Evolutionary conservation across 2,888 invertebrate species (phyloP), one percentile per base, ranked within the genome.

Genomic region (Acronicta alni): DNA sequence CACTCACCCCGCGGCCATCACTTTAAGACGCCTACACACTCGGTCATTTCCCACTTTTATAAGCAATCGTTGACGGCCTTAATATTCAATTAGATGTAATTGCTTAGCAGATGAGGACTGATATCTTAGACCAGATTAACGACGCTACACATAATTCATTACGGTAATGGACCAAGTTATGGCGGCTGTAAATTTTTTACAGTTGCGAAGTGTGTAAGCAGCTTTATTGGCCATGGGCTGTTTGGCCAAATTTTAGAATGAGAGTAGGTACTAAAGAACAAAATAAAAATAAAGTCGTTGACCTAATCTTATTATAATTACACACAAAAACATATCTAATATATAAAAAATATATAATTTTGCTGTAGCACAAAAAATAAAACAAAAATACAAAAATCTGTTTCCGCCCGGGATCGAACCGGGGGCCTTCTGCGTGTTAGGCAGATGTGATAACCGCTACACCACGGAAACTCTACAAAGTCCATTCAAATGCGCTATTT

Each of bases 391-490:
- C 12, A 77, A 82, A 77, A 46, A 8, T 78, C 80, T 96, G 96
- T 96, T 97, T 96, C 95, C 96, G 96, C 96, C 96, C 96, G 96
- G 96, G 96, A 96, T 97, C 96, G 96, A 97, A 97, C 97, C 96
- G 96, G 97, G 96, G 97, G 95, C 97, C 97, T 97, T 97, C 97
- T 97, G 97, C 97, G 97, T 97, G 97, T 97, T 97, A 97, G 96
- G 97, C 97, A 97, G 97, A 97, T 97, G 97, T 97, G 97, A 97
- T 97, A 97, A 97, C 97, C 97, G 96, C 97, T 97, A 96, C 96
- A 96, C 96, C 96, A 97, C 96, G 96, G 96, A 96, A 96, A 96
- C 96, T 49, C 32, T 44, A 3, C 6, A 0, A 0, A 0, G 0
- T 0, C 0, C 0, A 0, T 0, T 12, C 10, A 48, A 65, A 38